A percentile compares a stretch with the other conserved stretches of the same genome.
phyloP scores from a whole-genome alignment of 53 echinoderm and acorn worm genomes.

The Holothuria leucospilota region DNA sequence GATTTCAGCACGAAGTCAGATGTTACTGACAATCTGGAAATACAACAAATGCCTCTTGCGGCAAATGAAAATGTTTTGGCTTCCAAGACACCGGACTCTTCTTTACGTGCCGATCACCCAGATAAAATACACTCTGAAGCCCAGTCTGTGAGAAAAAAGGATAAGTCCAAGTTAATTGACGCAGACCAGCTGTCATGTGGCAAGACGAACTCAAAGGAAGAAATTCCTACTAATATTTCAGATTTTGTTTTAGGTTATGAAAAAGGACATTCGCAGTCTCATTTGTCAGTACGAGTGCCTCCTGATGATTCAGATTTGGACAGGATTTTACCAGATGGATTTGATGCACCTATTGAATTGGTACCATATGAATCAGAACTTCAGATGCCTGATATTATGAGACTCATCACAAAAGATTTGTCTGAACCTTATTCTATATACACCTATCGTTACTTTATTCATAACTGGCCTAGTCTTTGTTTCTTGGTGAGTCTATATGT shows the following conservation, averaged over 20 bases:
- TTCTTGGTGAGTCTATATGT: slow-evolving; percentile 84
- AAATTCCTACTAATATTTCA: slow-evolving; percentile 81
- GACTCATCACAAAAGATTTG: slow-evolving; percentile 95
- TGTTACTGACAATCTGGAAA: not conserved
- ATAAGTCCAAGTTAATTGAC: not conserved
- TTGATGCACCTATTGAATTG: slow-evolving; percentile 62
- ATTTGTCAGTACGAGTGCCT: slow-evolving; percentile 77
- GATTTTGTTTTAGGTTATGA: slow-evolving; percentile 92
- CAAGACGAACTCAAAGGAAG: slow-evolving; percentile 12
- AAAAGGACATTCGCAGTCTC: slow-evolving; percentile 56
- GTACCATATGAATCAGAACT: slow-evolving; percentile 96
- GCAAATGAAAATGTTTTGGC: not conserved
- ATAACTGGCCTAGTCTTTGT: slow-evolving; percentile 98
- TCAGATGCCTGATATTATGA: slow-evolving; percentile 98
- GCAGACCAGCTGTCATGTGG: not conserved
- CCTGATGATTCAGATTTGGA: slow-evolving; percentile 85
- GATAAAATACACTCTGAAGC: not conserved
- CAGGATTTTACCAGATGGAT: slow-evolving; percentile 61
- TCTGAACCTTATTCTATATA: slow-evolving; percentile 99
- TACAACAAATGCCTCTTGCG: slow-evolving; percentile 3
- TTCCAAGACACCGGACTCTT: not conserved
- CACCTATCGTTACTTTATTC: slow-evolving; percentile 98
- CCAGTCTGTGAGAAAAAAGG: slow-evolving; percentile 4
- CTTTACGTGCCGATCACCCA: not conserved
- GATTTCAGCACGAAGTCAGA: slow-evolving; percentile 16